A percentile compares a stretch with the other conserved stretches of the same genome.
Conservation (phyloP, 2,888 invertebrate species). For the Baronia brevicornis region DNA sequence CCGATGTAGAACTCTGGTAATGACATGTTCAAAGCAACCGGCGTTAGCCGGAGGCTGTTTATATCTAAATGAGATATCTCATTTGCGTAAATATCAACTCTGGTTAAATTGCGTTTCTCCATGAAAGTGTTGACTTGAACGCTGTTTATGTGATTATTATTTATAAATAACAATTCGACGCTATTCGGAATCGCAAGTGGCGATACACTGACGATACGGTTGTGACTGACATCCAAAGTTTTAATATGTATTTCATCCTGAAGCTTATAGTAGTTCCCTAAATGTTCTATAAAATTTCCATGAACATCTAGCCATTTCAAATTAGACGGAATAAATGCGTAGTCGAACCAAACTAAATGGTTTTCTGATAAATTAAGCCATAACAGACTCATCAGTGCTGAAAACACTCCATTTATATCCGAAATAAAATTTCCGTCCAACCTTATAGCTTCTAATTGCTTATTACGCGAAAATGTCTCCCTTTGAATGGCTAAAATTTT, state of each 20-base stretch:
- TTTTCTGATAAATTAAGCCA: slow-evolving; percentile 94
- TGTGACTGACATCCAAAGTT: slow-evolving; percentile 92
- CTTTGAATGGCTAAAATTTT: slow-evolving; percentile 89
- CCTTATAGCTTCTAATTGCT: slow-evolving; percentile 88
- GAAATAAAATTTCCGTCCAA: slow-evolving; percentile 91
- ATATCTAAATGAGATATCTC: slow-evolving; percentile 88
- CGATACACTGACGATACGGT: slow-evolving; percentile 86
- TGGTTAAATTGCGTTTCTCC: slow-evolving; percentile 87
- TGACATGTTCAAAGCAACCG: slow-evolving; percentile 82
- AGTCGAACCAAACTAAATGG: slow-evolving; percentile 94
- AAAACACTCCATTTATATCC: slow-evolving; percentile 92
- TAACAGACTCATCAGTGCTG: slow-evolving; percentile 85
- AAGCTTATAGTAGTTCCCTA: slow-evolving; percentile 91
- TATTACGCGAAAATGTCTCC: slow-evolving; percentile 87
- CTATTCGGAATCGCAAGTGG: slow-evolving; percentile 90
- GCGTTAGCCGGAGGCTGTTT: slow-evolving; percentile 85
- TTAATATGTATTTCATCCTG: slow-evolving; percentile 86
- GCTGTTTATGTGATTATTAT: slow-evolving; percentile 89
- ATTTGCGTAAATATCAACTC: slow-evolving; percentile 94
- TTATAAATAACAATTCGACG: slow-evolving; percentile 89
- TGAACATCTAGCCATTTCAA: slow-evolving; percentile 93
- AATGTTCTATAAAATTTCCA: slow-evolving; percentile 89
- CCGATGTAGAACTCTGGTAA: slow-evolving; percentile 93
- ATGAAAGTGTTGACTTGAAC: slow-evolving; percentile 90
- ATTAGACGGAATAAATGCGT: slow-evolving; percentile 91